Evolutionary conservation across 2,888 invertebrate species (phyloP).

Genomic region (Sarcophaga rosellei): DNA sequence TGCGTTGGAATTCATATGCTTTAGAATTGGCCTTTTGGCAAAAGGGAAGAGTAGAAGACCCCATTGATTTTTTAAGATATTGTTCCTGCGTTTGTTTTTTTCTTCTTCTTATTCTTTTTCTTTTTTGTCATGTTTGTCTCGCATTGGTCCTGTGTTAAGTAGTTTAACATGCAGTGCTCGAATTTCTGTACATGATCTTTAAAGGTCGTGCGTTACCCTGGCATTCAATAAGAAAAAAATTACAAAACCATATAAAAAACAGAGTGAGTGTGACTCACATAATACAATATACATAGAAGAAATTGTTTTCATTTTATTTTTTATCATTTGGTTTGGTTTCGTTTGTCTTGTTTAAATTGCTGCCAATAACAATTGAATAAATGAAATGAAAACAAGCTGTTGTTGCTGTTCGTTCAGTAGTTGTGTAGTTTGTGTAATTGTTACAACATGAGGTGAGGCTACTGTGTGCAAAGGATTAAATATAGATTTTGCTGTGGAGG

Average conservation of each 20-base stretch:
- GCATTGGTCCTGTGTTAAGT: constrained; percentile 45
- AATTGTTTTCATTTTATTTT: constrained; percentile 10
- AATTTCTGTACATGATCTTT: constrained; percentile 67
- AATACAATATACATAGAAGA: constrained; percentile 1
- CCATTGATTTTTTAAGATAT: constrained; percentile 14
- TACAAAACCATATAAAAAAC: not conserved
- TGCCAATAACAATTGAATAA: constrained; percentile 64
- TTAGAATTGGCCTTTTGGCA: not conserved
- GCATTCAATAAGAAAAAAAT: constrained; percentile 45
- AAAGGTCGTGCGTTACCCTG: constrained; percentile 65
- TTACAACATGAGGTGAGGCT: constrained; percentile 56
- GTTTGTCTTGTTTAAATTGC: constrained; percentile 27
- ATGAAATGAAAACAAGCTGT: constrained; percentile 50
- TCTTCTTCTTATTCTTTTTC: not conserved
- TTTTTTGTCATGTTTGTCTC: constrained; percentile 23
- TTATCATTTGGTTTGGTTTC: not conserved
- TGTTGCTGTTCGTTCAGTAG: constrained; percentile 41
- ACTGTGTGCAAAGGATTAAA: constrained; percentile 32
- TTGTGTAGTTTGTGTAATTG: constrained; percentile 66
- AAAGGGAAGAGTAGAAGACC: not conserved
- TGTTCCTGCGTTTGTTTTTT: not conserved
- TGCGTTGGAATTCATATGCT: not conserved
- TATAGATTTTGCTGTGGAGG: no score
- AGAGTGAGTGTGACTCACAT: constrained; percentile 50
- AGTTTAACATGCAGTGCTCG: constrained; percentile 64